Conservation (phyloP, 2,888 invertebrate genomes). For the Drosophila cracens region DNA sequence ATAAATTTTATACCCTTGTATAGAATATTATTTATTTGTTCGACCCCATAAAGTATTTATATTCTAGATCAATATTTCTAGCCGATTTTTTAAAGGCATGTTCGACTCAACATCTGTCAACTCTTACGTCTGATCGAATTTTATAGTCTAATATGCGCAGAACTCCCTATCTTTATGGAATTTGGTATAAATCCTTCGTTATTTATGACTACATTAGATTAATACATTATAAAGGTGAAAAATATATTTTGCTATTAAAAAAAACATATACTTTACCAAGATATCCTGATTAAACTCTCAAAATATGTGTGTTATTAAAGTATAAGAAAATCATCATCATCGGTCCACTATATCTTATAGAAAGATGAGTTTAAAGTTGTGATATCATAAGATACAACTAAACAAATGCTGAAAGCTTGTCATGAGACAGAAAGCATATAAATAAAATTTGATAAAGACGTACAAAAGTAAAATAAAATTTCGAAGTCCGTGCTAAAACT, state of each 20-base stretch:
- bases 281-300: background rate
- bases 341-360: background rate
- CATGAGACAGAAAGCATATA: background rate
- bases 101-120: background rate
- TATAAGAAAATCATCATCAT: background rate
- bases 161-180: background rate
- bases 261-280: background rate
- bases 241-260: background rate
- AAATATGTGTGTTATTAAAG: background rate
- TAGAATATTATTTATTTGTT: background rate
- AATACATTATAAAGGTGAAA: background rate
- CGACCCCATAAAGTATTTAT: background rate
- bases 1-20: background rate
- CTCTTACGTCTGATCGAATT: background rate
- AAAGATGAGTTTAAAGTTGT: background rate
- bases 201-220: background rate
- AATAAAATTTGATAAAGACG: background rate
- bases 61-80: too few relatives aligned
- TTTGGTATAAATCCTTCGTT: background rate
- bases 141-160: background rate
- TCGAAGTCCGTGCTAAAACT: background rate
- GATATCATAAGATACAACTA: too few relatives aligned
- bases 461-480: background rate
- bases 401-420: too few relatives aligned
- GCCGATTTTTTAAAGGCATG: too few relatives aligned